Base-by-base conservation (phyloP, 2,888 invertebrate genomes). In the Eupithecia exiguata region DNA sequence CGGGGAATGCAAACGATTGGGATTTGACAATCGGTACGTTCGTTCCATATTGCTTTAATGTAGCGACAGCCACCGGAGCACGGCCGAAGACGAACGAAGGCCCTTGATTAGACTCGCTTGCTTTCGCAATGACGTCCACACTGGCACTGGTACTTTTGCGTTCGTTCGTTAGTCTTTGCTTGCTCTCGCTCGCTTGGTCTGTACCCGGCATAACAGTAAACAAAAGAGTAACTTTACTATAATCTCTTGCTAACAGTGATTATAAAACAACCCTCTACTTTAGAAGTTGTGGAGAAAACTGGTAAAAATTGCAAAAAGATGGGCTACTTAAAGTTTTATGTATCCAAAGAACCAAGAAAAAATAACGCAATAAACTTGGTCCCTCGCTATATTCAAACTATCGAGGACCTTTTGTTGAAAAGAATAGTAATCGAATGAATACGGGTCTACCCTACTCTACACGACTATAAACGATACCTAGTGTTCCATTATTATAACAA, bases 371-470 rank as follows among this genome's bases (percentile, higher is more conserved):
- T 66, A 66, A 66, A 38, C 66, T 40, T 21, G 38, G 40, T 25
- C 35, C 38, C 38, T 25, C 35, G 38, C 35, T 35, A 36, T 66
- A 67, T 69, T 40, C 67, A 30, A 72, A 72, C 62, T 70, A 70
- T 67, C 58, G 53, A 53, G 35, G 49, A 76, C 30, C 53, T 58
- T 73, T 49, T 74, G 68, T 69, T 35, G 70, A 61, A 72, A 66
- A 68, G 40, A 70, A 74, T 74, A 63, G 70, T 74, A 70, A 70
- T 70, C 70, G 46, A 63, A 74, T 74, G 68, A 70, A 70, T 70
- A 70, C 68, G 38, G 21, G 38, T 38, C 38, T 18, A 12, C 10
- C n/a, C 63, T 38, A 65, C 63, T 36, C 35, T 21, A n/a, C 16
- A 38, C 14, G 14, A 38, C 38, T 35, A 36, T n/a, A n/a, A 65